phyloP scores from a whole-genome alignment of 2,888 invertebrate genomes.

The Phalera bucephala region DNA sequence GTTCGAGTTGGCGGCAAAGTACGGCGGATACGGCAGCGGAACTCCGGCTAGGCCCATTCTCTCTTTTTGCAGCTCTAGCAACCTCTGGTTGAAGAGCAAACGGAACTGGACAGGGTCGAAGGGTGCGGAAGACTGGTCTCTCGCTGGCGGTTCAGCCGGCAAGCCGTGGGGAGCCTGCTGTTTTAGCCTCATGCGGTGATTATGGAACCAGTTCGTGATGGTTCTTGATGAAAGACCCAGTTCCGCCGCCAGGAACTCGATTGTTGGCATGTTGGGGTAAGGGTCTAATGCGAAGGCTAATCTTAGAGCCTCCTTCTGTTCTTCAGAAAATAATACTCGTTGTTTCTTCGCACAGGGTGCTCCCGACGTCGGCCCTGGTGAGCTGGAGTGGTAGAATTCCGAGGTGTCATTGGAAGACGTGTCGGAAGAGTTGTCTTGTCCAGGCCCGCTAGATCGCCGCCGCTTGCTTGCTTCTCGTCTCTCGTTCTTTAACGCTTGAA shows the following conservation, averaged over 20 bases:
- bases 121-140: constrained; percentile 88
- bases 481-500: constrained; percentile 95
- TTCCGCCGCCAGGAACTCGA: constrained; percentile 96
- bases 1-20: constrained; percentile 89
- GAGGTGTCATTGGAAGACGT: constrained; percentile 95
- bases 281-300: constrained; percentile 98
- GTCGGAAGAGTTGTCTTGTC: constrained; percentile 93
- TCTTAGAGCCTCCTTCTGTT: constrained; percentile 97
- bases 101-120: constrained; percentile 97
- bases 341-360: constrained; percentile 96
- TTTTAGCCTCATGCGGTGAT: constrained; percentile 98
- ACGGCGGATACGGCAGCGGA: constrained; percentile 89
- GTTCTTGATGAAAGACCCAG: constrained; percentile 96
- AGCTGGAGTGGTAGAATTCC: constrained; percentile 93
- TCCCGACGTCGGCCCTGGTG: constrained; percentile 88
- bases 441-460: constrained; percentile 91
- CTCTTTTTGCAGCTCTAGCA: constrained; percentile 94
- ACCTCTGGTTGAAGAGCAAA: constrained; percentile 92
- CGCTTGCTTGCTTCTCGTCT: constrained; percentile 95
- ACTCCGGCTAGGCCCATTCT: constrained; percentile 90
- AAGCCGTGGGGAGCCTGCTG: constrained; percentile 93
- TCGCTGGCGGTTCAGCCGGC: constrained; percentile 88
- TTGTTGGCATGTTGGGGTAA: constrained; percentile 97
- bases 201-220: constrained; percentile 99
- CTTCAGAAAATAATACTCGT: constrained; percentile 97